phyloP scores from a whole-genome alignment of 2,888 invertebrate genomes.

The Andrena camellia region DNA sequence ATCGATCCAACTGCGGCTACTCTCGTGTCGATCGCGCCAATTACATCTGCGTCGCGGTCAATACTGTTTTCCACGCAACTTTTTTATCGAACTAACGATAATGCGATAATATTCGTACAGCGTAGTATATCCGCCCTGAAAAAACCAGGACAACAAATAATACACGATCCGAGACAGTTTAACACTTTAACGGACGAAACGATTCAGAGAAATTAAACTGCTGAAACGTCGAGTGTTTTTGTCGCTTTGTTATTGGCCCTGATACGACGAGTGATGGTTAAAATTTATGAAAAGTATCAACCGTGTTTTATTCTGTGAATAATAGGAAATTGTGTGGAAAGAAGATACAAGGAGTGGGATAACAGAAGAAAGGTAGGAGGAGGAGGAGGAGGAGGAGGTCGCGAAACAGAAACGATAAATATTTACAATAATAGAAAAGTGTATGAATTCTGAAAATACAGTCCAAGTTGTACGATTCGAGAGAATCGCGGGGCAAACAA shows the following conservation, averaged over 20 bases:
- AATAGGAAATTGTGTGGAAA: not conserved
- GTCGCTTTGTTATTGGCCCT: not conserved
- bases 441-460: too few relatives aligned
- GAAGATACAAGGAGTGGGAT: not conserved
- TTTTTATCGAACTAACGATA: constrained; percentile 34
- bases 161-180: not conserved
- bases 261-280: not conserved
- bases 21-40: constrained; percentile 9
- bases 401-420: too few relatives aligned
- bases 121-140: not conserved
- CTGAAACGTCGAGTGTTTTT: constrained; percentile 27
- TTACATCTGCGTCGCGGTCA: constrained; percentile 10
- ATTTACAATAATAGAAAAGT: too few relatives aligned
- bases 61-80: constrained; percentile 25
- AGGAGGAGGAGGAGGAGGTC: not conserved
- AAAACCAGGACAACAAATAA: not conserved
- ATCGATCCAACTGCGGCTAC: not conserved
- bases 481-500: too few relatives aligned
- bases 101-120: constrained; percentile 7
- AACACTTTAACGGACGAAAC: not conserved
- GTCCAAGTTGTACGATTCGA: too few relatives aligned
- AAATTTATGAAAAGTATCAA: constrained; percentile 14
- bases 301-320: not conserved
- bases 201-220: constrained; percentile 16
- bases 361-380: not conserved